phyloP scores from a whole-genome alignment of 2,888 invertebrate genomes.

The Drosophila maculinotata region DNA sequence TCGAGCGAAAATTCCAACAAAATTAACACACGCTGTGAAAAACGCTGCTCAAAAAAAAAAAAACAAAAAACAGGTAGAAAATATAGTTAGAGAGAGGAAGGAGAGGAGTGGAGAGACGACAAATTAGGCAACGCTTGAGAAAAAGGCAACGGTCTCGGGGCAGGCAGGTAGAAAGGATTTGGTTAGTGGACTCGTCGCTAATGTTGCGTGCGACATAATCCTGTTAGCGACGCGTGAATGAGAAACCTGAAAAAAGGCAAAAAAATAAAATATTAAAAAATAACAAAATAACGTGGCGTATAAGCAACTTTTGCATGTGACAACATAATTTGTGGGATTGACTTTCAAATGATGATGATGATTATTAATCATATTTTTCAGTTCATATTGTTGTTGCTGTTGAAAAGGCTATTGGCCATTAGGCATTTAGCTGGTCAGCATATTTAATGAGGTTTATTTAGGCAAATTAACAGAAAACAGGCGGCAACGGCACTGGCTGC shows the following conservation, averaged over 20 bases:
- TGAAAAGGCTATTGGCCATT: conserved; percentile 34
- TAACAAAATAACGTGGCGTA: not conserved
- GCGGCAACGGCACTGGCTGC: conserved; percentile 25
- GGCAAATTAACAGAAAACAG: conserved; percentile 60
- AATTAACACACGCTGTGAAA: conserved; percentile 71
- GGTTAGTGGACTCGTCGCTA: conserved; percentile 42
- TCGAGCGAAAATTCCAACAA: conserved; percentile 74
- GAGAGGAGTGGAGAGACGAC: conserved; percentile 34
- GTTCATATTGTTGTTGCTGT: conserved; percentile 21
- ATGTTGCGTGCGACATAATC: conserved; percentile 77
- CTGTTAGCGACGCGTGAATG: conserved; percentile 75
- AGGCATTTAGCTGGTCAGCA: conserved; percentile 63
- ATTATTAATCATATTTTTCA: conserved; percentile 69
- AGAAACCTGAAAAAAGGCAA: conserved; percentile 26
- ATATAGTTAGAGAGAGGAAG: conserved; percentile 6
- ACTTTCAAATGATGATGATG: conserved; percentile 44
- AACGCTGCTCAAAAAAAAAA: conserved; percentile 25
- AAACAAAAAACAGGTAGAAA: conserved; percentile 54
- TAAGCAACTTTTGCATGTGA: conserved; percentile 69
- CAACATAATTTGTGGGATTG: conserved; percentile 77
- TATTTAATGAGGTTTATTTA: conserved; percentile 76
- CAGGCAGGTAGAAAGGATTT: conserved; percentile 51
- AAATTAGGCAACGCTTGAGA: conserved; percentile 62
- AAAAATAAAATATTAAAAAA: conserved; percentile 3
- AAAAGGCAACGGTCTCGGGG: conserved; percentile 28